Evolutionary conservation across 2,888 invertebrate genomes (phyloP), one percentile per base, ranked within the genome.

Genomic region (Endomychus coccineus): DNA sequence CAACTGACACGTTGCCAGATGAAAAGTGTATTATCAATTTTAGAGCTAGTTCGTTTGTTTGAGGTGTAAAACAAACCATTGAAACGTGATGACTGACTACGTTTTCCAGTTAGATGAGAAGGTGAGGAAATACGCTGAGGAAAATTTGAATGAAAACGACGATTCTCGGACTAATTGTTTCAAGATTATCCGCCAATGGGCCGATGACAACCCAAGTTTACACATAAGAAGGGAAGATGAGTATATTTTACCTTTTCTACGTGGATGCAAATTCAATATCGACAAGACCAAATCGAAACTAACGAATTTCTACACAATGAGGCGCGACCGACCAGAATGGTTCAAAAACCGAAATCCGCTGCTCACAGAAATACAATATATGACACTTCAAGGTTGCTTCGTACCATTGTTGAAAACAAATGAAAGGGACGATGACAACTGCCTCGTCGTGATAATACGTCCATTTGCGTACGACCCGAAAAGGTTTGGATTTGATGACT

Each of bases 401-500:
- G 54, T 79, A 2, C 78, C 78, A 1, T 53, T 79, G 17, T 38
- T 16, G 7, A 22, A 60, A 49, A 54, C 50, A 52, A 22, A 25
- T 3, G 61, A 72, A 22, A n/a, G n/a, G n/a, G n/a, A n/a, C n/a
- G n/a, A n/a, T n/a, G n/a, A n/a, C n/a, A 72, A 74, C 28, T 64
- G 71, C 45, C 64, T 73, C 50, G 70, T 80, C 4, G 68, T 80
- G 1, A 60, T 80, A 10, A 69, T 77, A 27, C 65, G 77, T 27
- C 69, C 74, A 1, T 72, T 73, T 3, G 71, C 66, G 0, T 77
- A 80, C 49, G 65, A 77, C 61, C 78, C 80, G 1, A 66, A 62
- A 29, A 59, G 54, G 22, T 74, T 77, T 48, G 63, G 63, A 16
- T 71, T 74, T 45, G 68, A 75, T 45, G 70, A 79, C 51, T 71